Percentiles rank a stretch among this genome's conserved stretches.
Conservation (phyloP, 2,888 invertebrate species). For the Cosmia trapezina region DNA sequence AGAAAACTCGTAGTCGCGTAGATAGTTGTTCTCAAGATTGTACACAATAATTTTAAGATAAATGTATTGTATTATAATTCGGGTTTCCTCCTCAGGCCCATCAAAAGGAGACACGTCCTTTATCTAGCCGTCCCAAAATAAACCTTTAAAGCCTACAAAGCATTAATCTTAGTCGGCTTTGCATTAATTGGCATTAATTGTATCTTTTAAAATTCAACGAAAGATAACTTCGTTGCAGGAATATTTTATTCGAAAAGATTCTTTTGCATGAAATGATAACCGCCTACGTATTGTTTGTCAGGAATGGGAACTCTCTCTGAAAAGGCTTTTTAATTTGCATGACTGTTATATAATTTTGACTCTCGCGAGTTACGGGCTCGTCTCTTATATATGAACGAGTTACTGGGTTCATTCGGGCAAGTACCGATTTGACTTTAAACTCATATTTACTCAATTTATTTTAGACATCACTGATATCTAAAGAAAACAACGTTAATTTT, state of each 20-base stretch:
- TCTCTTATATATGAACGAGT: neutral
- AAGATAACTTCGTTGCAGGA: constrained; percentile 31
- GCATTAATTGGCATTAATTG: constrained; percentile 70
- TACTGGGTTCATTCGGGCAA: neutral
- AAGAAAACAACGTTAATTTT: neutral
- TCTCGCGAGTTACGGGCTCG: neutral
- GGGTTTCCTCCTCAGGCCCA: neutral
- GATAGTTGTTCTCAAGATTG: neutral
- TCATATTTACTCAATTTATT: neutral
- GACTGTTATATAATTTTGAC: neutral
- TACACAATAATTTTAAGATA: neutral
- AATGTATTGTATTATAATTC: constrained; percentile 19
- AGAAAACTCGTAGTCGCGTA: neutral
- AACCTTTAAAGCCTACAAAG: constrained; percentile 48
- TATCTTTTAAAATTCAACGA: constrained; percentile 49
- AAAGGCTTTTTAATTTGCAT: neutral
- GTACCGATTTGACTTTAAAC: neutral
- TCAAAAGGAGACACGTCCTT: constrained; percentile 31
- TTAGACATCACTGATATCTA: neutral
- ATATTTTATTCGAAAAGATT: constrained; percentile 15
- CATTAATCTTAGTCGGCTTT: constrained; percentile 64
- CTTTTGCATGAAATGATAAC: constrained; percentile 18
- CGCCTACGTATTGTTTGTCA: neutral
- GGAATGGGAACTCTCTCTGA: neutral
- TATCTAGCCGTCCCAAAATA: constrained; percentile 43